phyloP scores from a whole-genome alignment of 1,140 invertebrate genomes.

The Proctacanthus coquilletti region DNA sequence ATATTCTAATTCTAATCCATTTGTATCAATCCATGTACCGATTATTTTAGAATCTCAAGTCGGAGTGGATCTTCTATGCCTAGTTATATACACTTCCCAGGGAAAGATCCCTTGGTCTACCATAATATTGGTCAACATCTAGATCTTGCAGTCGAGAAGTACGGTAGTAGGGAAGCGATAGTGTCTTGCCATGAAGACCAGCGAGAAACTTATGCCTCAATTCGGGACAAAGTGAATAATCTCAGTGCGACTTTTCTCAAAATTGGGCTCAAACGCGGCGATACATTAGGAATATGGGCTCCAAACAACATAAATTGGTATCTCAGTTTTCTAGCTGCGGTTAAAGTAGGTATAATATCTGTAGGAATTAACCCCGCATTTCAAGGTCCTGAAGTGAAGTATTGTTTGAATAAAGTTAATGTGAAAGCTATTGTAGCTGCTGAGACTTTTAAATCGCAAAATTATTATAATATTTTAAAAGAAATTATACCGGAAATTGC shows the following conservation, averaged over 20 bases:
- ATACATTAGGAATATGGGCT: conserved; percentile 76
- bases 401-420: conserved; percentile 62
- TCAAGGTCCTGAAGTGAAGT: conserved; percentile 57
- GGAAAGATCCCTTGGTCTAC: conserved; percentile 37
- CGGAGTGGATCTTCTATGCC: too few species aligned
- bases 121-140: conserved; percentile 47
- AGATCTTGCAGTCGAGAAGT: conserved; percentile 35
- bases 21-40: too few species aligned
- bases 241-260: conserved; percentile 64
- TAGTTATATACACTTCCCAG: too few species aligned
- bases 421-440: conserved; percentile 56
- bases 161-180: conserved; percentile 40
- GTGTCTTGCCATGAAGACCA: conserved; percentile 43
- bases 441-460: conserved; percentile 44
- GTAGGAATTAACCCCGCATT: conserved; percentile 79
- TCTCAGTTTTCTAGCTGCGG: conserved; percentile 56
- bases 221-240: conserved; percentile 50
- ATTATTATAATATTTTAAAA: conserved; percentile 56
- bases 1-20: too few species aligned
- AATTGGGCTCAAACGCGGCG: conserved; percentile 62
- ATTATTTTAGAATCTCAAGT: too few species aligned
- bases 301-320: conserved; percentile 79
- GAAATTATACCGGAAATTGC: conserved; percentile 36
- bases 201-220: conserved; percentile 42
- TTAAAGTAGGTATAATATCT: conserved; percentile 64